Evolutionary conservation across 2,797 vertebrate genomes (phyloP).

Genomic region (Bufotes viridis): DNA sequence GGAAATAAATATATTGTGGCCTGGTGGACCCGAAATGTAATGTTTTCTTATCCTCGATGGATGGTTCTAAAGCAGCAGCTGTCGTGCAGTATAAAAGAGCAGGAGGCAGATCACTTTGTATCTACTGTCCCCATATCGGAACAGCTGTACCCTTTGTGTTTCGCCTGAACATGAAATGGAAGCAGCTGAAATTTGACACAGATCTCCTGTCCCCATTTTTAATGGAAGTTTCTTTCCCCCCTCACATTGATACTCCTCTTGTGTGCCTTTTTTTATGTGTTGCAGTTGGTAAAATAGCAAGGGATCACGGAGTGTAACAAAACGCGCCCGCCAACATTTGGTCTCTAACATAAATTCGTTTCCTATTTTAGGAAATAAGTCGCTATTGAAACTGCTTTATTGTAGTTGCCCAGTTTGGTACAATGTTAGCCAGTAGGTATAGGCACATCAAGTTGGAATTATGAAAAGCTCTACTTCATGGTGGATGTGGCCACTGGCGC

Average conservation of each 20-base stretch:
- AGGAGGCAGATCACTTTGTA: slow-evolving; percentile 45
- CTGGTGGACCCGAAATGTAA: not conserved
- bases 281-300: slow-evolving; percentile 49
- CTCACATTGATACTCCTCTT: slow-evolving; percentile 41
- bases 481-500: not conserved
- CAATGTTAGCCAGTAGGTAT: not conserved
- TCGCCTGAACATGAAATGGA: slow-evolving; percentile 52
- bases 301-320: slow-evolving; percentile 41
- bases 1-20: not conserved
- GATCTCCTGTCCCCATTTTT: slow-evolving; percentile 44
- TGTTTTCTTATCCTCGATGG: not conserved
- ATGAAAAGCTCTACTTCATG: not conserved
- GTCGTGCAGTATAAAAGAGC: slow-evolving; percentile 27
- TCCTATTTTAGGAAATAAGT: slow-evolving; percentile 24
- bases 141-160: slow-evolving; percentile 60
- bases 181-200: slow-evolving; percentile 58
- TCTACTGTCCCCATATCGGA: slow-evolving; percentile 45
- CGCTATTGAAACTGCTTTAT: not conserved
- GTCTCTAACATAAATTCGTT: slow-evolving; percentile 9
- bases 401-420: not conserved
- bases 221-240: slow-evolving; percentile 2
- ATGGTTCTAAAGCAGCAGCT: slow-evolving; percentile 48
- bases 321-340: slow-evolving; percentile 26
- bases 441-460: not conserved
- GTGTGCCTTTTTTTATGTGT: slow-evolving; percentile 38